A percentile compares a stretch with the other conserved stretches of the same genome.
Evolutionary conservation across 2,888 invertebrate genomes (phyloP).

Genomic region (Ormyrus labotus): DNA sequence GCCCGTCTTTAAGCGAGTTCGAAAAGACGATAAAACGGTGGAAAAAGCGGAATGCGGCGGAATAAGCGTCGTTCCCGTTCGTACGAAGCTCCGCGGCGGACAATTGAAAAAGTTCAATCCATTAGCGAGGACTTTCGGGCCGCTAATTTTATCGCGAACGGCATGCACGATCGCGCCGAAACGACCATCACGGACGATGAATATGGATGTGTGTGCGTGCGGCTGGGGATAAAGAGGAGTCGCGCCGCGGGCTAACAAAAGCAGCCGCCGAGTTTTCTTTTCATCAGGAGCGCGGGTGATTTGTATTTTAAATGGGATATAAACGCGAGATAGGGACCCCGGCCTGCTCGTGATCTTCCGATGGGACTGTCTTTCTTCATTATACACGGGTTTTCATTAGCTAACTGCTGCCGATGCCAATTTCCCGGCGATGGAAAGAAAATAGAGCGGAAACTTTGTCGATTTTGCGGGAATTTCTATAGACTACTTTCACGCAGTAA

Average conservation of each 20-base stretch:
- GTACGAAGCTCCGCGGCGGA: not conserved
- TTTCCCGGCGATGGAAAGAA: too few relatives aligned
- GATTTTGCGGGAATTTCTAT: too few relatives aligned
- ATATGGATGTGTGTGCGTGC: too few relatives aligned
- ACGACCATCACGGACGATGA: too few relatives aligned
- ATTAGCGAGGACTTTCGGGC: not conserved
- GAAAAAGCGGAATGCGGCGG: slow-evolving; percentile 23
- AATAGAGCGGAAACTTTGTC: too few relatives aligned
- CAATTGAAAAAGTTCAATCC: slow-evolving; percentile 51
- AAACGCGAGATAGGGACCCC: not conserved
- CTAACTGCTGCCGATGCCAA: too few relatives aligned
- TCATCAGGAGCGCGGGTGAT: slow-evolving; percentile 37
- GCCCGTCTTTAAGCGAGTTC: slow-evolving; percentile 12
- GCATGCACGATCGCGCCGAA: too few relatives aligned
- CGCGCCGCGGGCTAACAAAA: not conserved
- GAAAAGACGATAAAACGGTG: slow-evolving; percentile 22
- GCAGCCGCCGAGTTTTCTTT: slow-evolving; percentile 50
- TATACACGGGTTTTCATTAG: not conserved
- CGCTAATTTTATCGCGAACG: too few relatives aligned
- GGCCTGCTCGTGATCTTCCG: not conserved
- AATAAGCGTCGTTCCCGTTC: slow-evolving; percentile 33
- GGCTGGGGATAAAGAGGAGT: too few relatives aligned
- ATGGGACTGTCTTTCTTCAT: slow-evolving; percentile 36
- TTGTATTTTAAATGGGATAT: slow-evolving; percentile 39
- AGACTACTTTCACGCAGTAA: too few relatives aligned